phyloP scores from a whole-genome alignment of 2,888 invertebrate species.

The Platycheirus albimanus region DNA sequence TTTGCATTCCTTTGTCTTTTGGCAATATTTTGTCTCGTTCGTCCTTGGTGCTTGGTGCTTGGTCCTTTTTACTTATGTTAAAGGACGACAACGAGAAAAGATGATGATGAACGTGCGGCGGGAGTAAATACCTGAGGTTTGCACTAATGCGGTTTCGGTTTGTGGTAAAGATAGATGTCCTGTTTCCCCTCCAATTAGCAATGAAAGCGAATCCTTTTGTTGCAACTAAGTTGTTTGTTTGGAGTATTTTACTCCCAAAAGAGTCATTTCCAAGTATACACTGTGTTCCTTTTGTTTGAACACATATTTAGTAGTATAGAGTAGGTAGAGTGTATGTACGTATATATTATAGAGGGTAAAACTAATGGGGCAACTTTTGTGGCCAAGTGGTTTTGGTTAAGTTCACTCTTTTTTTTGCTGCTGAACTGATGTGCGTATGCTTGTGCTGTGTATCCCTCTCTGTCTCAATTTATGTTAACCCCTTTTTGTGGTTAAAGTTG shows the following conservation, averaged over 20 bases:
- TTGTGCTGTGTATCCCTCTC: slow-evolving; percentile 26
- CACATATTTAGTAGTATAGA: neutral
- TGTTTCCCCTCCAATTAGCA: slow-evolving; percentile 65
- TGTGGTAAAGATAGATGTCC: slow-evolving; percentile 61
- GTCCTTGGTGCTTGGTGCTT: too few species aligned
- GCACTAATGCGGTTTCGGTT: slow-evolving; percentile 71
- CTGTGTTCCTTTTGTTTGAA: neutral
- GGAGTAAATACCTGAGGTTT: slow-evolving; percentile 69
- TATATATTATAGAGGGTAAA: slow-evolving; percentile 14
- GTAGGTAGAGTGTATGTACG: slow-evolving; percentile 6
- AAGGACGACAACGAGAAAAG: neutral
- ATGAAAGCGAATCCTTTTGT: slow-evolving; percentile 63
- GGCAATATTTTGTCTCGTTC: slow-evolving; percentile 18
- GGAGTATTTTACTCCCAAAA: slow-evolving; percentile 16
- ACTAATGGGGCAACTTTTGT: slow-evolving; percentile 63
- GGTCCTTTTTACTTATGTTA: too few species aligned
- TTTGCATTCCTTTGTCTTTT: slow-evolving; percentile 67
- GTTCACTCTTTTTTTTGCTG: slow-evolving; percentile 15
- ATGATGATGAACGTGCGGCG: slow-evolving; percentile 54
- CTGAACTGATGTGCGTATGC: slow-evolving; percentile 2
- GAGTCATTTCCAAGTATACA: slow-evolving; percentile 11
- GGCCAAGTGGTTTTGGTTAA: slow-evolving; percentile 62
- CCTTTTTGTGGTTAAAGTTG: slow-evolving; percentile 29
- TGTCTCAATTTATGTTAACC: slow-evolving; percentile 28
- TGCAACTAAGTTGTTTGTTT: slow-evolving; percentile 68